Evolutionary conservation across 2,113 vertebrate genomes (phyloP), one percentile per base, ranked within the genome.

Genomic region (Rhea americana): DNA sequence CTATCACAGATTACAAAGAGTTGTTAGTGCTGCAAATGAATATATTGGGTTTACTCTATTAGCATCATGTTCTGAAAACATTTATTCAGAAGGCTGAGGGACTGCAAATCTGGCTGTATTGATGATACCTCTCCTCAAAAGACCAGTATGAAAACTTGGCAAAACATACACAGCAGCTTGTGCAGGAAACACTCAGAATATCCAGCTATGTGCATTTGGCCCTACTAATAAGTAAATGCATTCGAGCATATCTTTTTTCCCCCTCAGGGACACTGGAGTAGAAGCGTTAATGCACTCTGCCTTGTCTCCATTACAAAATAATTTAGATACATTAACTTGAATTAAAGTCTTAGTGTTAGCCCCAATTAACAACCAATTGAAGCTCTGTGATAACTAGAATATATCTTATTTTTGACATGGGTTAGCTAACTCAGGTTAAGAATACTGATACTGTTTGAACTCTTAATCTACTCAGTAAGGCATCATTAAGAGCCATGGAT

Each of bases 231-330:
- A n/a, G 32, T 35, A 35, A 37, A 15, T 62, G 37, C 35, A 1
- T 2, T 2, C 4, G 9, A 28, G n/a, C 9, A 12, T 20, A 24
- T 4, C 7, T 9, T 28, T 5, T 3, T 13, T 28, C 16, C 1
- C 28, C 11, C 12, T 1, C 1, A 0, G 41, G 51, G 14, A 67
- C 35, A 16, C 45, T 4, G 1, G 43, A 67, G 45, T 45, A 61
- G 53, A 45, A 61, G 45, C 32, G 14, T n/a, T 21, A 26, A 26
- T 3, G 11, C 28, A 2, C 41, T 50, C n/a, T 13, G 59, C 68
- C 9, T 51, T 7, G 7, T 11, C 25, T 47, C 70, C 63, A 4
- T 35, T 16, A 47, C 39, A 39, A 76, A 70, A 48, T 35, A 20
- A 48, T 24, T 62, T 22, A 28, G 26, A 32, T 4, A 6, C 2